These are phyloP conservation scores for Chelmon rostratus DNA, from an alignment of 2,797 vertebrate species.

Conservation along the genomic window DNA sequence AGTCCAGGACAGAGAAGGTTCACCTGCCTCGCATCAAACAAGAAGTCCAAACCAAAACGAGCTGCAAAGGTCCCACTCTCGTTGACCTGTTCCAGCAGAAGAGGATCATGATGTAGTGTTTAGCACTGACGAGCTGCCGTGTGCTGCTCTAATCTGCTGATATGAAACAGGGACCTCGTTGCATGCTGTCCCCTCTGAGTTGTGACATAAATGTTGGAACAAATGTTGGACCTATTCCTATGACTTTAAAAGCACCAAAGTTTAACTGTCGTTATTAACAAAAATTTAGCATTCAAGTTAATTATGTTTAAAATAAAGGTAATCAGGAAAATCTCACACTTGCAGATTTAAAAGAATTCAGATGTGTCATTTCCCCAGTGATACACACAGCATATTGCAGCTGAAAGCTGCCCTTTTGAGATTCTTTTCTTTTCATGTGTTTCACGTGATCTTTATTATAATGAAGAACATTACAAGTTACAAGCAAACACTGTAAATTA, in stretches of 20 bases:
- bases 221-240: no score
- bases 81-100: conserved; percentile 78
- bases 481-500: background rate
- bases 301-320: no score
- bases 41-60: conserved; percentile 40
- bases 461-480: background rate
- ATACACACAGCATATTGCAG: background rate
- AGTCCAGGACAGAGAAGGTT: conserved; percentile 87
- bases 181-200: background rate
- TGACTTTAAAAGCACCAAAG: no score
- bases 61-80: conserved; percentile 78
- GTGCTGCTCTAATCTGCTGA: background rate
- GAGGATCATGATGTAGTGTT: conserved; percentile 65
- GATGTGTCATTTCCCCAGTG: background rate
- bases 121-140: background rate
- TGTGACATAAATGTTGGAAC: background rate
- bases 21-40: conserved; percentile 83
- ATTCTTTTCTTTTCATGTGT: no score
- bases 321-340: background rate
- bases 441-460: no score
- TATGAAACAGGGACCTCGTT: background rate
- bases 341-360: background rate
- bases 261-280: no score
- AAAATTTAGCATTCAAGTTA: no score
- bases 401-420: background rate